Conservation (phyloP, 2,888 invertebrate genomes). For the Drosophila incognita region DNA sequence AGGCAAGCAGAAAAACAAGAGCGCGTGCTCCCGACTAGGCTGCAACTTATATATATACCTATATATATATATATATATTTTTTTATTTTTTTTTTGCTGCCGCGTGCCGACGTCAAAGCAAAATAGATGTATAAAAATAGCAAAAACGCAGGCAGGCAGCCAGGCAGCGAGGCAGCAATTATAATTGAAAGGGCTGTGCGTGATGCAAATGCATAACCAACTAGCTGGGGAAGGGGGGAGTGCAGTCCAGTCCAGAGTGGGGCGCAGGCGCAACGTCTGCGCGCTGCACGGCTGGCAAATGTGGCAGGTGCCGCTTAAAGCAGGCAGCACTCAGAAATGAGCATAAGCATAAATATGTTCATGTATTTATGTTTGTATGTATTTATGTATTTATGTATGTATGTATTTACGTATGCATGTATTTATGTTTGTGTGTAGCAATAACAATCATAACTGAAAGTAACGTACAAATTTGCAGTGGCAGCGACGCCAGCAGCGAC, state of each 20-base stretch:
- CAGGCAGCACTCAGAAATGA: conserved; percentile 40
- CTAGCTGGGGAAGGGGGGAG: background rate
- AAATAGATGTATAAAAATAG: conserved; percentile 73
- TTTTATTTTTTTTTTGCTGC: conserved; percentile 20
- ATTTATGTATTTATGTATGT: background rate
- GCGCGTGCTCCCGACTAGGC: conserved; percentile 74
- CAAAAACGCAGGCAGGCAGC: conserved; percentile 41
- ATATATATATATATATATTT: conserved; percentile 26
- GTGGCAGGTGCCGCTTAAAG: conserved; percentile 72
- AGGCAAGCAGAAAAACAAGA: conserved; percentile 28
- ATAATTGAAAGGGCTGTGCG: conserved; percentile 80
- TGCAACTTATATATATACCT: conserved; percentile 51
- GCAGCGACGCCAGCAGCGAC: conserved; percentile 48
- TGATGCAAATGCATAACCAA: conserved; percentile 68
- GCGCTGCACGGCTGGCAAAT: conserved; percentile 27
- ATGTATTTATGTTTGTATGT: background rate
- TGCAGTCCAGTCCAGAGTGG: background rate
- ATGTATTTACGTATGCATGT: background rate
- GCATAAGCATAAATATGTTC: conserved; percentile 26
- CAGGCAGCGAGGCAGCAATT: conserved; percentile 63
- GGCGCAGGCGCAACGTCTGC: conserved; percentile 63
- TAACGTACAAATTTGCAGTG: conserved; percentile 63
- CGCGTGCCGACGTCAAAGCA: conserved; percentile 66
- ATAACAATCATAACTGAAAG: conserved; percentile 35
- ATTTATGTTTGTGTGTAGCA: background rate